phyloP scores from a whole-genome alignment of 2,797 vertebrate species.

The Pteropus rufus region DNA sequence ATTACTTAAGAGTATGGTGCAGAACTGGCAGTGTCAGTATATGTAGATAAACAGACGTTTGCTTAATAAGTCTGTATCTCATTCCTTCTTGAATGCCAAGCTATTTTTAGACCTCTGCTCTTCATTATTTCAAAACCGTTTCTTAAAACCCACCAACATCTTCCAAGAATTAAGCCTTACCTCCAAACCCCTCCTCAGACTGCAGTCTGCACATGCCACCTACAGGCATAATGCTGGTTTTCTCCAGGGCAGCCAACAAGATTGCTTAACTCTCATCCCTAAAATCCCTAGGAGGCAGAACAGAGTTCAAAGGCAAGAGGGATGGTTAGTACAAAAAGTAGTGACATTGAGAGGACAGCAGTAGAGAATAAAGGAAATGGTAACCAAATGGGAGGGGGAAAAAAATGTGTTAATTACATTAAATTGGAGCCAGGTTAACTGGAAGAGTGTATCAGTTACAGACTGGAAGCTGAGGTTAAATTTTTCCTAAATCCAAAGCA shows the following conservation, averaged over 20 bases:
- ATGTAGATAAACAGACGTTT: background rate
- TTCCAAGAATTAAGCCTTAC: background rate
- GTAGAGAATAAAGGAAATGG: background rate
- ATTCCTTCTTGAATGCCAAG: background rate
- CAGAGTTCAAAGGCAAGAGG: background rate
- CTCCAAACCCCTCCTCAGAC: background rate
- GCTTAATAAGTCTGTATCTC: background rate
- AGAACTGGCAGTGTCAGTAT: background rate
- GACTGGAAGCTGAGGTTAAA: background rate
- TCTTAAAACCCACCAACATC: background rate
- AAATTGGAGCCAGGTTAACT: background rate
- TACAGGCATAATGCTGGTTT: constrained; percentile 30
- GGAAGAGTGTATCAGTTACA: background rate
- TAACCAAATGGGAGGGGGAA: background rate
- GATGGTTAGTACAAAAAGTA: background rate
- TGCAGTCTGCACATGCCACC: constrained; percentile 42
- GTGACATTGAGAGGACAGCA: background rate
- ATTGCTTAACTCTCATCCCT: background rate
- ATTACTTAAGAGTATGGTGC: background rate
- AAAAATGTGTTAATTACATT: background rate
- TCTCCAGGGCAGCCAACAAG: background rate
- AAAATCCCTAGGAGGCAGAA: background rate
- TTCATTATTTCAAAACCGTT: background rate
- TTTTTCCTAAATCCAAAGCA: background rate
- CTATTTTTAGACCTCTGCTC: background rate